Evolutionary conservation across 2,113 vertebrate genomes (phyloP).

Genomic region (Podarcis muralis): DNA sequence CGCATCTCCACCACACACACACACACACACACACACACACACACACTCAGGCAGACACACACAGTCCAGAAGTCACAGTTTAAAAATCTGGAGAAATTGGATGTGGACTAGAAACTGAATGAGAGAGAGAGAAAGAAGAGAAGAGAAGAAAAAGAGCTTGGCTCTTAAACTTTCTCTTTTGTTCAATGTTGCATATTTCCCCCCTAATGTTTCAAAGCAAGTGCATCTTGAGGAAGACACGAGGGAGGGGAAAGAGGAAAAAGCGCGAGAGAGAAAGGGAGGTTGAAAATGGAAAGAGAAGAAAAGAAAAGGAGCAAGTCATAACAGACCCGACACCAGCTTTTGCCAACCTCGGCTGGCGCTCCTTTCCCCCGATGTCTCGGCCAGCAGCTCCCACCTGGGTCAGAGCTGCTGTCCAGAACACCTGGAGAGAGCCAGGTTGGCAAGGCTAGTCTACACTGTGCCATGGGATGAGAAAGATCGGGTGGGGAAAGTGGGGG

Average conservation of each 20-base stretch:
- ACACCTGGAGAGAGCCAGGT: too few species aligned
- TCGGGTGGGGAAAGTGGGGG: too few species aligned
- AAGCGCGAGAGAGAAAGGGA: too few species aligned
- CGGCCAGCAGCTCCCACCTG: too few species aligned
- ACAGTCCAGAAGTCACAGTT: conserved; percentile 29
- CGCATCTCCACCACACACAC: background rate
- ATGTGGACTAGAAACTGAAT: background rate
- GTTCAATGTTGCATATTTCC: conserved; percentile 22
- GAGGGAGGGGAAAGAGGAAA: background rate
- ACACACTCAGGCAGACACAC: background rate
- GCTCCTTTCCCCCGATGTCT: too few species aligned
- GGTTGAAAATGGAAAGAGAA: background rate
- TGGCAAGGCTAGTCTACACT: background rate
- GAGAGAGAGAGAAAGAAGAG: too few species aligned
- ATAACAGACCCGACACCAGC: background rate
- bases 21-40: background rate
- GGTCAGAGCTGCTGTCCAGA: too few species aligned
- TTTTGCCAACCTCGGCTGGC: too few species aligned
- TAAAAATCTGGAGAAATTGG: conserved; percentile 9
- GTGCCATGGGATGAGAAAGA: background rate
- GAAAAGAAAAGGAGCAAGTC: too few species aligned
- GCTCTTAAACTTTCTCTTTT: background rate
- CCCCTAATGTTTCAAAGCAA: background rate
- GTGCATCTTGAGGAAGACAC: conserved; percentile 17
- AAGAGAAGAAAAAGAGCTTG: background rate